Base-by-base conservation (phyloP, 2,888 invertebrate species). In the Tholera decimalis region DNA sequence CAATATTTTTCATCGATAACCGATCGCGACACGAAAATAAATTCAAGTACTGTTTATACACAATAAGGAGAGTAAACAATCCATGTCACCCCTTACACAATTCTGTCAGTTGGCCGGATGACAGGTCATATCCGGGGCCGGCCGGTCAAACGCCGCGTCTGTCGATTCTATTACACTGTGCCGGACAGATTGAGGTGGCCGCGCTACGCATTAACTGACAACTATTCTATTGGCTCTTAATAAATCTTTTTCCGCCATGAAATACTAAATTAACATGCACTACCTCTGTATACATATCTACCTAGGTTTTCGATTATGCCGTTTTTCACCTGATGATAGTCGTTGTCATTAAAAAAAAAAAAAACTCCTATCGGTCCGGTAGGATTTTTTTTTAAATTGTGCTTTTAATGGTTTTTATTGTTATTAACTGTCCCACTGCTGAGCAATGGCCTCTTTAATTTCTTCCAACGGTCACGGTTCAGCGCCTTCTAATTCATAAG, bases 91-190 rank as follows among this genome's bases (percentile, higher is more conserved):
- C 85, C 85, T 84, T 86, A 88, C 87, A 86, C 88, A 85, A 89
- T 86, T 85, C 88, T 88, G 91, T 91, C 91, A 89, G 89, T 88
- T 85, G 82, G 76, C 85, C 89, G 90, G 89, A 88, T 92, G 94
- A 93, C 93, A 92, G 93, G 91, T 91, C 90, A 92, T 92, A 92
- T 92, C 93, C 91, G 92, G 91, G 82, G 85, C 80, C 84, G 85
- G 80, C 80, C 89, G 90, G 90, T 89, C 91, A 88, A 88, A 88
- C 89, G 81, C 85, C 76, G 89, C 85, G 84, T 89, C 88, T 88
- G 90, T 91, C 92, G 90, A 92, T 93, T 93, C 93, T 92, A 93
- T 92, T 92, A 93, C 90, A 84, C 89, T 91, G 92, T 86, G 72
- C 80, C 69, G 77, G 92, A 91, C 92, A 91, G 88, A 92, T 93